A percentile compares a stretch with the other conserved stretches of the same genome.
These are phyloP conservation scores for Cyclura pinguis DNA, from an alignment of 2,797 vertebrate species.

Conservation along the genomic window DNA sequence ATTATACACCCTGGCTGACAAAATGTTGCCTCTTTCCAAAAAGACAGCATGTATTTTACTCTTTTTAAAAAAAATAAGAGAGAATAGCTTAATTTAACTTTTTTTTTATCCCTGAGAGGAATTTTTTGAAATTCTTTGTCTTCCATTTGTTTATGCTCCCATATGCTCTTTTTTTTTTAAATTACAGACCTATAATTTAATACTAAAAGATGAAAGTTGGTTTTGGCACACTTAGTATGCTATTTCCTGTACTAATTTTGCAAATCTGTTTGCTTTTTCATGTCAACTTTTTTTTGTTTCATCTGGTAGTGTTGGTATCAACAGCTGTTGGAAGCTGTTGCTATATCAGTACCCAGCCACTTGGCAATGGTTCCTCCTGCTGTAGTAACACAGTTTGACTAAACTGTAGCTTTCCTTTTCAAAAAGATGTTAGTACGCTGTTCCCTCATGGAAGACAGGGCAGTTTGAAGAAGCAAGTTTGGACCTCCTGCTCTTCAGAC, in stretches of 20 bases:
- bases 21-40: conserved; percentile 67
- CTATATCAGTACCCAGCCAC: conserved; percentile 25
- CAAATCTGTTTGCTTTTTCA: conserved; percentile 63
- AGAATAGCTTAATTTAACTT: conserved; percentile 53
- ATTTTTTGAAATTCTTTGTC: conserved; percentile 48
- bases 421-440: too few species aligned
- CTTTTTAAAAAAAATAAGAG: not conserved
- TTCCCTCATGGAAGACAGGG: not conserved
- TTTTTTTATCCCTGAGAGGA: conserved; percentile 54
- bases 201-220: conserved; percentile 58
- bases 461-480: not conserved
- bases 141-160: conserved; percentile 52
- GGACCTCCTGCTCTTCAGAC: not conserved
- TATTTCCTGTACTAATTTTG: conserved; percentile 55
- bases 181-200: conserved; percentile 46
- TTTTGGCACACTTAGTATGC: conserved; percentile 64
- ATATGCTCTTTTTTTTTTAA: not conserved
- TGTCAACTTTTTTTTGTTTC: conserved; percentile 53
- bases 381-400: not conserved
- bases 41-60: not conserved
- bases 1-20: conserved; percentile 60
- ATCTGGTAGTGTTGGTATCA: not conserved
- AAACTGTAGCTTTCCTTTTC: not conserved
- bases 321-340: not conserved
- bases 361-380: not conserved